Evolutionary conservation across 2,797 vertebrate species (phyloP).

Genomic region (Mionectes olivaceus): DNA sequence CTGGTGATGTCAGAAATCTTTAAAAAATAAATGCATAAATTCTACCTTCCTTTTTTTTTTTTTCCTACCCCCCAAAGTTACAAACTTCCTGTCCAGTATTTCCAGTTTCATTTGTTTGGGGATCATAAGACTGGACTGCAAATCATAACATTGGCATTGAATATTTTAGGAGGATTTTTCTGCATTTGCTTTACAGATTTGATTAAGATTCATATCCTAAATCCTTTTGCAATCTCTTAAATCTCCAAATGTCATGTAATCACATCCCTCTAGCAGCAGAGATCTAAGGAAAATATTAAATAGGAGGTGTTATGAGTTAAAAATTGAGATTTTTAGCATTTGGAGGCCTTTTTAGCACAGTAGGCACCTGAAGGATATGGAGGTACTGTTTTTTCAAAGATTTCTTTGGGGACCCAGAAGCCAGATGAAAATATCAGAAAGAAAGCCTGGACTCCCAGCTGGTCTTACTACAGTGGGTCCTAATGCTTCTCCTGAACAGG

Average conservation of each 20-base stretch:
- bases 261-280: constrained; percentile 1
- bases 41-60: background rate
- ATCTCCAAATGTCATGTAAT: constrained; percentile 31
- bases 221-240: constrained; percentile 51
- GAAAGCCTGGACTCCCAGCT: background rate
- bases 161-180: constrained; percentile 44
- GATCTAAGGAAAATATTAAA: constrained; percentile 41
- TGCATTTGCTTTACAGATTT: constrained; percentile 41
- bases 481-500: background rate
- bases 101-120: constrained; percentile 13
- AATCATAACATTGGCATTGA: constrained; percentile 32
- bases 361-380: background rate
- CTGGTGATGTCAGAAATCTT: background rate
- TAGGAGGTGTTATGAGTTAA: background rate
- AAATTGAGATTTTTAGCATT: background rate
- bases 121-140: background rate
- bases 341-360: background rate
- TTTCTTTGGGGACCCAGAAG: background rate
- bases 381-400: background rate
- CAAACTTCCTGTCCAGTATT: background rate
- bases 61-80: background rate
- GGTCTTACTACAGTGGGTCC: background rate
- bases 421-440: background rate
- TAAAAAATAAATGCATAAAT: background rate
- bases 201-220: constrained; percentile 35